A percentile compares a stretch with the other conserved stretches of the same genome.
Conservation (phyloP, 2,113 vertebrate species). For the Prionailurus viverrinus region DNA sequence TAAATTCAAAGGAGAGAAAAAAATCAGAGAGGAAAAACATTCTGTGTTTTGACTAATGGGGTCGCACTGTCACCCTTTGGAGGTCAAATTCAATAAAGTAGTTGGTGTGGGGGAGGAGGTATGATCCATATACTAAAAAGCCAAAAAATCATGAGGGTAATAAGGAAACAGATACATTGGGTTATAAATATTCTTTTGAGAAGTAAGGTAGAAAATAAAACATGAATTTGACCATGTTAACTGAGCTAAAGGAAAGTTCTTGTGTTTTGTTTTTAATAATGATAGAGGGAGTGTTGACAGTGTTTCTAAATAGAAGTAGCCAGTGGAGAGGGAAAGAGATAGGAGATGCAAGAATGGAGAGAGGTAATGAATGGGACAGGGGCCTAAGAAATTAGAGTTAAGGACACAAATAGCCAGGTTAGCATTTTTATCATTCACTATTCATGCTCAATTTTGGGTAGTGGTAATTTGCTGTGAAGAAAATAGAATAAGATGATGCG, state of each 20-base stretch:
- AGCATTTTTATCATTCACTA: background rate
- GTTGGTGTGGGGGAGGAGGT: background rate
- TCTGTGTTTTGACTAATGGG: background rate
- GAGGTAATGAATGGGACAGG: background rate
- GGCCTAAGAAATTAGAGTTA: background rate
- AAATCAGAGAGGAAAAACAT: background rate
- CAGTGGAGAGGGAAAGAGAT: background rate
- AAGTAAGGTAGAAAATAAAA: background rate
- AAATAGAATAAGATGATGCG: background rate
- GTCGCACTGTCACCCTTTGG: background rate
- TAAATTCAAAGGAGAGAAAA: background rate
- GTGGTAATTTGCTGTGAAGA: background rate
- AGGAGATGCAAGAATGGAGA: background rate
- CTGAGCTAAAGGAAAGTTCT: background rate
- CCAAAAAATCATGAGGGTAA: background rate
- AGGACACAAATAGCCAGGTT: background rate
- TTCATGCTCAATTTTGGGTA: background rate
- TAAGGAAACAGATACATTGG: background rate
- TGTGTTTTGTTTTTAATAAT: background rate
- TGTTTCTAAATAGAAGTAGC: background rate
- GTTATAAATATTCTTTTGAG: constrained; percentile 23
- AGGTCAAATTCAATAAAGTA: background rate
- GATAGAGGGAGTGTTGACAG: background rate
- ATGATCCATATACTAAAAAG: background rate
- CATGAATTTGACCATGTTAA: background rate